These are phyloP conservation scores for Acronicta alni DNA, from an alignment of 2,888 invertebrate species.

Conservation along the genomic window DNA sequence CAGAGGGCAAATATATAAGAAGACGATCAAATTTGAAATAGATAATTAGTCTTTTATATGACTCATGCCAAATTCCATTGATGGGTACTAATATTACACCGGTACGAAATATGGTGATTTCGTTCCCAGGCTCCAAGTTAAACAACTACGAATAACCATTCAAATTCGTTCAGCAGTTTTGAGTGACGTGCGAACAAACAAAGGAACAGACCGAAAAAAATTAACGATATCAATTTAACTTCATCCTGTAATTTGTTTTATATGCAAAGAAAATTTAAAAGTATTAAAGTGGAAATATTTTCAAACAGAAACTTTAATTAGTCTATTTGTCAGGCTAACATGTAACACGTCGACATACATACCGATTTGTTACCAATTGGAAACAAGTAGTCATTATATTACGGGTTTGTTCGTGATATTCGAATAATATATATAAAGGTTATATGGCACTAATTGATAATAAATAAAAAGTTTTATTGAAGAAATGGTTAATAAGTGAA, in stretches of 20 bases:
- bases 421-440: too few species aligned
- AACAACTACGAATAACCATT: constrained; percentile 50
- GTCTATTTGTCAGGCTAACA: too few species aligned
- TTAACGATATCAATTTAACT: constrained; percentile 35
- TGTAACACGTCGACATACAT: too few species aligned
- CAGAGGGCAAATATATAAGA: neutral
- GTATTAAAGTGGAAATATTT: too few species aligned
- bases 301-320: too few species aligned
- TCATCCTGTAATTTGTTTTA: constrained; percentile 21
- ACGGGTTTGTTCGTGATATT: too few species aligned
- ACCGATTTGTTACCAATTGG: too few species aligned
- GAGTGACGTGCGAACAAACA: constrained; percentile 51
- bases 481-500: too few species aligned
- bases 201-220: constrained; percentile 44
- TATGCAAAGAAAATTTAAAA: too few species aligned
- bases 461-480: too few species aligned
- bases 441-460: too few species aligned
- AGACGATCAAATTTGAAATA: constrained; percentile 8
- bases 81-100: constrained; percentile 37
- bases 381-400: too few species aligned
- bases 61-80: constrained; percentile 34
- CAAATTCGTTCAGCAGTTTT: constrained; percentile 55
- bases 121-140: constrained; percentile 55
- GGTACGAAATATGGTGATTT: constrained; percentile 47
- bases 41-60: constrained; percentile 16